Evolutionary conservation across 1,140 invertebrate species (phyloP).

Genomic region (Eupristina koningsbergeri): DNA sequence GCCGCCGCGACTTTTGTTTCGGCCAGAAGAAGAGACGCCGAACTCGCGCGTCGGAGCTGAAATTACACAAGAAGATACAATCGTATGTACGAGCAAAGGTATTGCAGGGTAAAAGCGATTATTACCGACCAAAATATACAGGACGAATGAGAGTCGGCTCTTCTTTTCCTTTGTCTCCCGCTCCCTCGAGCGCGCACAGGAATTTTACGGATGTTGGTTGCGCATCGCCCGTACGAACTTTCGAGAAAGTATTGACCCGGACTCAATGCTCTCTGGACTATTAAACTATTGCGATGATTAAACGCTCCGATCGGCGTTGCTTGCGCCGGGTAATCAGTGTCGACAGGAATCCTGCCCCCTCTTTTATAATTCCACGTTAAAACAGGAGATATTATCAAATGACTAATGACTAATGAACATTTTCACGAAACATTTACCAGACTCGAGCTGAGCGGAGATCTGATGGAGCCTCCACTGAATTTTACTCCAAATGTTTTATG

Average conservation of each 20-base stretch:
- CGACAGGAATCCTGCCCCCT: not conserved
- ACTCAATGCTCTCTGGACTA: not conserved
- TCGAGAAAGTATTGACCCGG: constrained; percentile 1
- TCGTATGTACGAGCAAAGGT: not conserved
- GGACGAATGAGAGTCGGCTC: constrained; percentile 3
- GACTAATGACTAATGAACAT: not conserved
- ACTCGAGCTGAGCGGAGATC: too few relatives aligned
- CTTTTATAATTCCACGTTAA: not conserved
- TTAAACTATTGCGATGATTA: not conserved
- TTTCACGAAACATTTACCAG: too few relatives aligned
- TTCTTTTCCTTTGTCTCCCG: not conserved
- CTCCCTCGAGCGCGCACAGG: not conserved
- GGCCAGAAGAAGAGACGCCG: constrained; percentile 17
- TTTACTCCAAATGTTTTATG: too few relatives aligned
- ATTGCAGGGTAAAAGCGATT: constrained; percentile 30
- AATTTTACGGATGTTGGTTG: constrained; percentile 25
- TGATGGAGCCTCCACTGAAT: too few relatives aligned
- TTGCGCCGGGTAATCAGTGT: not conserved
- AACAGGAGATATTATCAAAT: not conserved
- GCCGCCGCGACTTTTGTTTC: not conserved
- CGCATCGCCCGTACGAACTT: not conserved
- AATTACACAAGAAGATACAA: constrained; percentile 21
- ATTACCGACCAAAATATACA: constrained; percentile 38
- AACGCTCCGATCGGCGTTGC: not conserved
- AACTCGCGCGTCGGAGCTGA: constrained; percentile 22